These are phyloP conservation scores for Silurus glanis DNA, from an alignment of 2,113 vertebrate species.

Conservation along the genomic window DNA sequence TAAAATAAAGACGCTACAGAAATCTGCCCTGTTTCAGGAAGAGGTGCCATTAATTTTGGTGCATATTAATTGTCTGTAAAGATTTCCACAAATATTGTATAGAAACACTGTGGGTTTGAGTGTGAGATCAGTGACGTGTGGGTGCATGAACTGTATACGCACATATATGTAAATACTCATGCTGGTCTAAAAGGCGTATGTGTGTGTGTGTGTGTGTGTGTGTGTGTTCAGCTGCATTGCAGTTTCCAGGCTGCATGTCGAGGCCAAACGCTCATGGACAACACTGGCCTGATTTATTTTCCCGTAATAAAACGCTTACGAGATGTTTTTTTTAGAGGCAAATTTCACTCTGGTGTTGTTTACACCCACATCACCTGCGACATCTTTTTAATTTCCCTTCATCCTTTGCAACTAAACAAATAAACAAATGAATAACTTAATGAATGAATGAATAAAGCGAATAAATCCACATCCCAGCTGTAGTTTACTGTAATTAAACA, in stretches of 20 bases:
- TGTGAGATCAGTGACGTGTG: background rate
- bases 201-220: background rate
- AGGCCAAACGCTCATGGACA: background rate
- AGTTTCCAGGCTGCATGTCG: background rate
- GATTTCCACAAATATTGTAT: background rate
- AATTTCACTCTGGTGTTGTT: background rate
- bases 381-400: background rate
- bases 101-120: background rate
- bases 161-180: background rate
- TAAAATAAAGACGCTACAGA: no score
- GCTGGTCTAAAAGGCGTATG: background rate
- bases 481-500: background rate
- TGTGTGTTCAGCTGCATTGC: conserved; percentile 1
- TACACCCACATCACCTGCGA: background rate
- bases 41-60: background rate
- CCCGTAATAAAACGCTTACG: background rate
- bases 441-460: background rate
- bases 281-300: conserved; percentile 22
- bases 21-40: background rate
- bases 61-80: background rate
- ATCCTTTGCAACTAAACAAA: background rate
- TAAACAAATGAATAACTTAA: conserved; percentile 1
- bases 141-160: background rate
- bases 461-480: background rate
- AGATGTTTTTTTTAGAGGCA: background rate